Percentiles rank a stretch among this genome's conserved stretches.
Evolutionary conservation across 2,113 vertebrate species (phyloP).

Genomic region (Rhodinocichla rosea): DNA sequence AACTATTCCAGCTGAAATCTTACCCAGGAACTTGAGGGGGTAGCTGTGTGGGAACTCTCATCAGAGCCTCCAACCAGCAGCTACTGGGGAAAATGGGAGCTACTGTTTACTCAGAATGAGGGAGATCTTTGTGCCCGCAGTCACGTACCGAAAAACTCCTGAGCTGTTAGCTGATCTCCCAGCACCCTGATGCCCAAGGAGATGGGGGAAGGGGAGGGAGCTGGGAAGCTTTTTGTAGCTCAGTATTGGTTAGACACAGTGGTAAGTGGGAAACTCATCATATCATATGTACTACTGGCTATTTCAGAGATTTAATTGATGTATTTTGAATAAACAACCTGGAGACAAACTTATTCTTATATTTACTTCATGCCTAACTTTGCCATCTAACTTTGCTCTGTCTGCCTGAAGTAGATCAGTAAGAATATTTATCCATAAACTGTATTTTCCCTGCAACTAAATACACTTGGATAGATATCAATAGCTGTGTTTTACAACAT

Average conservation of each 20-base stretch:
- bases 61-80: neutral
- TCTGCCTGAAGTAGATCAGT: neutral
- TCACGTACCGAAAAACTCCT: neutral
- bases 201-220: neutral
- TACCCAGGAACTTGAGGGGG: slow-evolving; percentile 41
- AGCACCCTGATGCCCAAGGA: neutral
- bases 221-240: neutral
- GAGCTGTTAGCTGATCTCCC: slow-evolving; percentile 38
- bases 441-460: neutral
- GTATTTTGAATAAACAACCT: neutral
- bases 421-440: neutral
- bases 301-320: neutral
- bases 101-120: slow-evolving; percentile 44
- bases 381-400: neutral
- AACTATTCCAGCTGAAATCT: slow-evolving; percentile 54
- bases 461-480: neutral
- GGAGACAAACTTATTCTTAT: neutral
- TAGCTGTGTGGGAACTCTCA: slow-evolving; percentile 39
- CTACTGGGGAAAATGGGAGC: slow-evolving; percentile 42
- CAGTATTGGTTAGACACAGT: neutral
- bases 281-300: neutral
- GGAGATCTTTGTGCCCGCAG: slow-evolving; percentile 35
- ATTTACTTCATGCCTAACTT: neutral
- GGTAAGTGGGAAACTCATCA: neutral
- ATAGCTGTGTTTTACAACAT: neutral